Conservation (phyloP, 1,140 invertebrate species). For the Oreohelix idahoensis region DNA sequence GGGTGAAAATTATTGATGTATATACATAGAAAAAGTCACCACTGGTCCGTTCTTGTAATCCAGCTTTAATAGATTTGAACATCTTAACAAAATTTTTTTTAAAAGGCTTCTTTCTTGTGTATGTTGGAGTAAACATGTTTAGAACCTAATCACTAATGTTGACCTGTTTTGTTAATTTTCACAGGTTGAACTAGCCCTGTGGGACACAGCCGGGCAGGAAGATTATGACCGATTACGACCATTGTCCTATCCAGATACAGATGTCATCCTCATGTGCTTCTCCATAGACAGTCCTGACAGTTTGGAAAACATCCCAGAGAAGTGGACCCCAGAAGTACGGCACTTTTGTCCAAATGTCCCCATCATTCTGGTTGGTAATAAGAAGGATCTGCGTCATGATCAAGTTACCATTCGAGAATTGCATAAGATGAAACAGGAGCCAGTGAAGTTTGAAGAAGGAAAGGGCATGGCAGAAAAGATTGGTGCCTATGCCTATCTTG, state of each 20-base stretch:
- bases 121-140: too few relatives aligned
- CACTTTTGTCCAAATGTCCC: conserved; percentile 74
- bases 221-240: conserved; percentile 97
- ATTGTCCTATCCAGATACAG: conserved; percentile 96
- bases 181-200: conserved; percentile 85
- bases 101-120: too few relatives aligned
- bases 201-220: conserved; percentile 84
- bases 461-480: conserved; percentile 99
- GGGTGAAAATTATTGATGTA: too few relatives aligned
- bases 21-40: too few relatives aligned
- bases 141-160: too few relatives aligned
- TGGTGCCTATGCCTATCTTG: conserved; percentile 96
- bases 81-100: too few relatives aligned
- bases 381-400: conserved; percentile 88
- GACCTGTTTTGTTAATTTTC: too few relatives aligned
- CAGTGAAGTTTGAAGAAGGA: conserved; percentile 96
- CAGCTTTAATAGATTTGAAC: too few relatives aligned
- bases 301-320: conserved; percentile 71
- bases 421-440: conserved; percentile 99
- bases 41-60: too few relatives aligned
- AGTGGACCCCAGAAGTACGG: conserved; percentile 73
- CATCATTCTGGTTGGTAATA: conserved; percentile 74
- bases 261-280: conserved; percentile 75
- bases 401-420: conserved; percentile 96
- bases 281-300: conserved; percentile 69